Conservation (phyloP, 2,888 invertebrate species). For the Melanchra persicariae region DNA sequence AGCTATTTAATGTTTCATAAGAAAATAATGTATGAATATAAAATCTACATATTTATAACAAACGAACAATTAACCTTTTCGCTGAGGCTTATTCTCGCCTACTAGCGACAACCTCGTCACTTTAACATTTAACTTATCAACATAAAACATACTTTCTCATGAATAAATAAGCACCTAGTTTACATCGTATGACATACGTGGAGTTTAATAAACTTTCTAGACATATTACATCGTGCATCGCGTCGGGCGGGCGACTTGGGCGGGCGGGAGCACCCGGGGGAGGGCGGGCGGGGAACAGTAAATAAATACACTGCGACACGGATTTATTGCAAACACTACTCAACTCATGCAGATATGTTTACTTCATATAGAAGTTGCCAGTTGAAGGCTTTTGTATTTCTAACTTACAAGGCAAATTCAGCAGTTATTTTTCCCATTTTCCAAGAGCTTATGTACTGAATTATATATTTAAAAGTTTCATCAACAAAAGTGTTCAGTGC, state of each 20-base stretch:
- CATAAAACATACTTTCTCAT: slow-evolving; percentile 65
- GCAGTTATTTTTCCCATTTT: slow-evolving; percentile 23
- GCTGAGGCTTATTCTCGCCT: slow-evolving; percentile 43
- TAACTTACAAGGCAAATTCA: slow-evolving; percentile 27
- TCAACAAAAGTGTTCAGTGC: slow-evolving; percentile 39
- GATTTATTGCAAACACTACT: slow-evolving; percentile 87
- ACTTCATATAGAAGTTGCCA: slow-evolving; percentile 57
- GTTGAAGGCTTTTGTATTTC: slow-evolving; percentile 48
- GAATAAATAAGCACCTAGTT: slow-evolving; percentile 69
- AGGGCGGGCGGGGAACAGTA: slow-evolving; percentile 72
- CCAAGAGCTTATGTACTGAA: slow-evolving; percentile 12
- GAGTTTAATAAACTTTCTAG: slow-evolving; percentile 70
- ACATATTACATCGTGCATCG: slow-evolving; percentile 70
- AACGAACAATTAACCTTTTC: slow-evolving; percentile 26
- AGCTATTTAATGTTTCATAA: not conserved
- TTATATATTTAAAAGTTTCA: slow-evolving; percentile 43
- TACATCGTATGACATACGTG: slow-evolving; percentile 65
- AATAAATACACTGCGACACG: slow-evolving; percentile 86
- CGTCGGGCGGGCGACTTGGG: slow-evolving; percentile 69
- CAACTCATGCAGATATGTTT: slow-evolving; percentile 70
- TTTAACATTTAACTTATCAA: slow-evolving; percentile 63
- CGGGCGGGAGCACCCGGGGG: slow-evolving; percentile 51
- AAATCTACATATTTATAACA: slow-evolving; percentile 24
- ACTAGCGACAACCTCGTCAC: slow-evolving; percentile 47
- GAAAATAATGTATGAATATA: not conserved